A percentile compares a stretch with the other conserved stretches of the same genome.
Evolutionary conservation across 1,140 invertebrate genomes (phyloP).

Genomic region (Drosophila teissieri): DNA sequence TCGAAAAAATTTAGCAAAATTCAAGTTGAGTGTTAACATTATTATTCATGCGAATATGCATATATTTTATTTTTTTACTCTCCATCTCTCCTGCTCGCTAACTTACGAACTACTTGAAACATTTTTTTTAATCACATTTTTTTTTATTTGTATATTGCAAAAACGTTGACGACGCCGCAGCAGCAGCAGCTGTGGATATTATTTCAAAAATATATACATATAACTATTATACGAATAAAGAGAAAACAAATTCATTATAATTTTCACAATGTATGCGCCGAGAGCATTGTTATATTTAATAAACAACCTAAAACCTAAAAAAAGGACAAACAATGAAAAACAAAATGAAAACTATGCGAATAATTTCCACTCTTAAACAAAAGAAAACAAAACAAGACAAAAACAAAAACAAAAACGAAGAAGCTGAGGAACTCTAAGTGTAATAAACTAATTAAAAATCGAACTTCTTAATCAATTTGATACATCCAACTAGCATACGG

Average conservation of each 20-base stretch:
- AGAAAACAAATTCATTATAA: constrained; percentile 46
- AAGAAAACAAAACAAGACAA: constrained; percentile 19
- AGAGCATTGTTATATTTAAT: constrained; percentile 73
- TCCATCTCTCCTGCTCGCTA: constrained; percentile 24
- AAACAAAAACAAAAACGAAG: constrained; percentile 10
- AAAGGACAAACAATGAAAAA: constrained; percentile 8
- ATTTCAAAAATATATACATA: constrained; percentile 58
- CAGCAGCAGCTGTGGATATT: constrained; percentile 41
- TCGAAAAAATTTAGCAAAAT: constrained; percentile 73
- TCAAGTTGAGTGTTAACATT: constrained; percentile 62
- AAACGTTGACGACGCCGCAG: constrained; percentile 17
- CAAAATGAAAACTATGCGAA: constrained; percentile 48
- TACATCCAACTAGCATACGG: constrained; percentile 46
- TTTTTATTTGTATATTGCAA: constrained; percentile 45
- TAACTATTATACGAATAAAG: constrained; percentile 30
- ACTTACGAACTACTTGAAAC: constrained; percentile 17
- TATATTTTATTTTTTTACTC: constrained; percentile 46
- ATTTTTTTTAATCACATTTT: constrained; percentile 27
- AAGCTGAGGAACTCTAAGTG: constrained; percentile 29
- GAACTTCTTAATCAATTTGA: constrained; percentile 65
- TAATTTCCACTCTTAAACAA: constrained; percentile 63
- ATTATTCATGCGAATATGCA: constrained; percentile 42
- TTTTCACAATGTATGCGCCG: constrained; percentile 50
- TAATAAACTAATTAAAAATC: constrained; percentile 46
- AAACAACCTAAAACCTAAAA: constrained; percentile 39